Percentiles rank a stretch among this genome's conserved stretches.
These are phyloP conservation scores for Clitarchus hookeri DNA, from an alignment of 2,888 invertebrate genomes.

Conservation along the genomic window DNA sequence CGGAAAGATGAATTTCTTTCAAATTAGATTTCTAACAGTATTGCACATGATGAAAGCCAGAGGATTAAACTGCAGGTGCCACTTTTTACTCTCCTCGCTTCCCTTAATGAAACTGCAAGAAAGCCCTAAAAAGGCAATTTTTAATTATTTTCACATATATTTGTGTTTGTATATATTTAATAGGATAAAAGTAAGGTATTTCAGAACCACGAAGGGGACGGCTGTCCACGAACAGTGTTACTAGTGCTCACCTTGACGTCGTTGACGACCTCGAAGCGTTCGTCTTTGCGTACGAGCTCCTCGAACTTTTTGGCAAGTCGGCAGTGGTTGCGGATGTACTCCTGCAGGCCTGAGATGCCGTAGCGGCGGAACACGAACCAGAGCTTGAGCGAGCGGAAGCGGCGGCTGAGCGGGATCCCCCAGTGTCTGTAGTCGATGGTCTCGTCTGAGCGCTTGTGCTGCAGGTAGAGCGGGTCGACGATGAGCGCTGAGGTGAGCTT, in stretches of 20 bases:
- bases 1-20: too few relatives aligned
- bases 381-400: conserved; percentile 83
- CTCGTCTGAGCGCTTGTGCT: conserved; percentile 76
- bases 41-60: too few relatives aligned
- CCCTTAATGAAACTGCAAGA: too few relatives aligned
- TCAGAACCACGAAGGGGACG: background rate
- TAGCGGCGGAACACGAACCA: conserved; percentile 87
- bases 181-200: background rate
- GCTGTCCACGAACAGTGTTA: background rate
- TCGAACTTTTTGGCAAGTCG: conserved; percentile 77
- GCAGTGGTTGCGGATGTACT: conserved; percentile 83
- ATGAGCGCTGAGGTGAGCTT: conserved; percentile 80
- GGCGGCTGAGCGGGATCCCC: conserved; percentile 82
- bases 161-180: background rate
- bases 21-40: too few relatives aligned
- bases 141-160: background rate
- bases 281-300: conserved; percentile 66
- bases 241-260: conserved; percentile 60
- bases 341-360: conserved; percentile 79
- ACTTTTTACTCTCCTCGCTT: too few relatives aligned
- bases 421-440: conserved; percentile 79
- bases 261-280: conserved; percentile 76
- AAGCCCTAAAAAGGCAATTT: background rate
- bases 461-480: conserved; percentile 84
- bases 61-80: too few relatives aligned